These are phyloP conservation scores for Zoroaster sp. DNA, from an alignment of 53 echinoderm and acorn worm genomes.

Conservation along the genomic window DNA sequence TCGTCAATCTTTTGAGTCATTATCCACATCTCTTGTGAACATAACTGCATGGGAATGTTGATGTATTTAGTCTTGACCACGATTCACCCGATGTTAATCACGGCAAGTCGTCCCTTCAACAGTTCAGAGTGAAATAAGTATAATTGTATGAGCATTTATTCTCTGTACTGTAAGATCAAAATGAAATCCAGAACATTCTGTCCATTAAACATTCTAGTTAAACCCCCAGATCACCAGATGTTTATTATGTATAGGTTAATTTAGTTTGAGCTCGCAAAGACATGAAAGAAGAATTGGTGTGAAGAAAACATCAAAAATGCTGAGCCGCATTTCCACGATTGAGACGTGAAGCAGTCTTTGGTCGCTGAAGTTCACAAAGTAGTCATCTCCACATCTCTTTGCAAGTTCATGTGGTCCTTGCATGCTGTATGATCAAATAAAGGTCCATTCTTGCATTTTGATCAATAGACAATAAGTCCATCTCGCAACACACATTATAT, in stretches of 20 bases:
- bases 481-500: neutral
- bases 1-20: too few relatives aligned
- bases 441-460: neutral
- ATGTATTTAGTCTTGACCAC: too few relatives aligned
- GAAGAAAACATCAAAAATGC: neutral
- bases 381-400: neutral
- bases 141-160: too few relatives aligned
- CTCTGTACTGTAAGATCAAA: too few relatives aligned
- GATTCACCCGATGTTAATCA: too few relatives aligned
- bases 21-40: too few relatives aligned
- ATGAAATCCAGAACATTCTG: too few relatives aligned
- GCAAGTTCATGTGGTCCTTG: neutral
- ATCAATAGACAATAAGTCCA: too few relatives aligned
- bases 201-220: too few relatives aligned
- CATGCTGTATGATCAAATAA: neutral
- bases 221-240: neutral
- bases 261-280: neutral
- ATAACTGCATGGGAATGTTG: too few relatives aligned
- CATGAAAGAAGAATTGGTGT: neutral
- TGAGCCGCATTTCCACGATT: neutral
- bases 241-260: neutral
- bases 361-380: neutral
- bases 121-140: too few relatives aligned
- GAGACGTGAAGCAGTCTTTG: neutral
- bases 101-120: too few relatives aligned